Percentiles rank a stretch among this genome's conserved stretches.
These are phyloP conservation scores for Carcina quercana DNA, from an alignment of 2,888 invertebrate species.

Conservation along the genomic window DNA sequence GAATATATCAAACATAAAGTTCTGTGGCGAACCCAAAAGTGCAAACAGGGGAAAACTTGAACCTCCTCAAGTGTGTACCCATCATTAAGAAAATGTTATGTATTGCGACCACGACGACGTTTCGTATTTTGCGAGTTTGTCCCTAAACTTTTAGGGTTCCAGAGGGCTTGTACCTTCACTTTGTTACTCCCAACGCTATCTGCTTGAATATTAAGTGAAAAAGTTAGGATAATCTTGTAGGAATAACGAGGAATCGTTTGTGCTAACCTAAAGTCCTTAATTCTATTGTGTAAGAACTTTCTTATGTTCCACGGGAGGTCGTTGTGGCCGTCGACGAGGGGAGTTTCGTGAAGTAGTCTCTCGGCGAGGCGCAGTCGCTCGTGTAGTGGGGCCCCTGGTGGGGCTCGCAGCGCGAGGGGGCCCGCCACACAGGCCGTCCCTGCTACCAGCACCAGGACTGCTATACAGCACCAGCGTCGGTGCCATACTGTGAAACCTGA, in stretches of 20 bases:
- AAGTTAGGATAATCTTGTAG: background rate
- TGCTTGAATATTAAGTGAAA: too few species aligned
- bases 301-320: conserved; percentile 94
- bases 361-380: conserved; percentile 84
- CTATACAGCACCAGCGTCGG: conserved; percentile 85
- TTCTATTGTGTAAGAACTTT: conserved; percentile 91
- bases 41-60: too few species aligned
- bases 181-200: too few species aligned
- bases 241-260: conserved; percentile 9
- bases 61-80: too few species aligned
- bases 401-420: conserved; percentile 84
- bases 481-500: conserved; percentile 62
- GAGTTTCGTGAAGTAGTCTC: conserved; percentile 83
- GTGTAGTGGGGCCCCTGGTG: conserved; percentile 84
- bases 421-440: conserved; percentile 88
- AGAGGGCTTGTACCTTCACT: too few species aligned
- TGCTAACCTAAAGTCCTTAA: conserved; percentile 86
- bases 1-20: too few species aligned
- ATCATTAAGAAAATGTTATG: too few species aligned
- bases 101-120: too few species aligned
- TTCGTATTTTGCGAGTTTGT: too few species aligned
- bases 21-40: too few species aligned
- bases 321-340: conserved; percentile 90
- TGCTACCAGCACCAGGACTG: conserved; percentile 82
- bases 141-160: too few species aligned